phyloP scores from a whole-genome alignment of 2,113 vertebrate genomes.

The Tragelaphus buxtoni region DNA sequence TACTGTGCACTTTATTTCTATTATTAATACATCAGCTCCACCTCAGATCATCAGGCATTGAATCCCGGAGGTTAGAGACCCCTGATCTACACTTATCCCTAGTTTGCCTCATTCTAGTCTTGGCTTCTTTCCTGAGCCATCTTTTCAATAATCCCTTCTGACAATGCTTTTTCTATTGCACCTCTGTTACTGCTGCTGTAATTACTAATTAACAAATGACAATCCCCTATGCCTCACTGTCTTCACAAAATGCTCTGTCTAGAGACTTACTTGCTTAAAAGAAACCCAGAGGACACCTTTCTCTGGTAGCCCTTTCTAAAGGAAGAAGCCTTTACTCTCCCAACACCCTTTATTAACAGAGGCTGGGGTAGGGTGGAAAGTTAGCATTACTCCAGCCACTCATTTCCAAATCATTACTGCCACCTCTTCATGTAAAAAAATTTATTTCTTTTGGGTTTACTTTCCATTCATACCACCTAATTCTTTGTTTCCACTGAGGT shows the following conservation, averaged over 20 bases:
- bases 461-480: background rate
- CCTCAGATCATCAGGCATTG: background rate
- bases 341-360: background rate
- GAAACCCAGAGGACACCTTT: background rate
- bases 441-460: background rate
- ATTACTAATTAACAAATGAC: conserved; percentile 4
- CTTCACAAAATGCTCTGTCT: conserved; percentile 12
- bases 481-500: background rate
- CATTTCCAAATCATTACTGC: background rate
- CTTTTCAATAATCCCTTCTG: background rate
- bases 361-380: background rate
- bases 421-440: background rate
- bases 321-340: background rate
- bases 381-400: background rate
- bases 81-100: background rate
- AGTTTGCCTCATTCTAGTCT: background rate
- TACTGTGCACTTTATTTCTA: background rate
- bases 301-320: background rate
- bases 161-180: background rate
- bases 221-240: background rate
- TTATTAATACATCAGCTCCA: background rate
- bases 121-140: background rate
- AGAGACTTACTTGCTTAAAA: background rate
- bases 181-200: background rate
- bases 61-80: background rate